A percentile compares a stretch with the other conserved stretches of the same genome.
Evolutionary conservation across 2,797 vertebrate genomes (phyloP).

Genomic region (Sus cebifrons): DNA sequence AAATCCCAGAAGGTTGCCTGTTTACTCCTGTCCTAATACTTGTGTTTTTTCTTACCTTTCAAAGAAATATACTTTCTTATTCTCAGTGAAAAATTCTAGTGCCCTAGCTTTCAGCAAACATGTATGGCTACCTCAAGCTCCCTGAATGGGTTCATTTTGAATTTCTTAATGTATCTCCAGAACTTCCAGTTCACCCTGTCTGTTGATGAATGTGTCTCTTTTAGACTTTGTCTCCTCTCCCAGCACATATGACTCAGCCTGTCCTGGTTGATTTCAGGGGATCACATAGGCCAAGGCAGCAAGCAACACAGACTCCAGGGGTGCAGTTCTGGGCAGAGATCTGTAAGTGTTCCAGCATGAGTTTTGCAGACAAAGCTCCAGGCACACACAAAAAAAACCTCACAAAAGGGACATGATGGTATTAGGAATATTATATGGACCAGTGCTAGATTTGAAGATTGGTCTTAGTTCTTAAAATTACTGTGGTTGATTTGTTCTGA

Average conservation of each 20-base stretch:
- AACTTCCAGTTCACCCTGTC: neutral
- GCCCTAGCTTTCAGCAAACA: neutral
- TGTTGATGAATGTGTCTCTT: neutral
- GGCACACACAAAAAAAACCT: neutral
- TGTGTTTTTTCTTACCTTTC: neutral
- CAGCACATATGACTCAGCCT: neutral
- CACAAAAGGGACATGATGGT: neutral
- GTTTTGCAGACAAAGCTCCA: neutral
- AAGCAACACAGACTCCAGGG: neutral
- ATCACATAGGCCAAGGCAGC: neutral
- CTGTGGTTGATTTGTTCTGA: constrained; percentile 13
- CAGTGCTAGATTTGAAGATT: neutral
- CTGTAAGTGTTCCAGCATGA: neutral
- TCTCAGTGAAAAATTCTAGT: constrained; percentile 15
- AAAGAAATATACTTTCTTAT: neutral
- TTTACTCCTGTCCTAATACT: neutral
- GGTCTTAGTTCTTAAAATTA: neutral
- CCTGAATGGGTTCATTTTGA: neutral
- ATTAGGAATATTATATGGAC: neutral
- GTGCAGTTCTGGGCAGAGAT: neutral
- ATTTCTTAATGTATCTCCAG: neutral
- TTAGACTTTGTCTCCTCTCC: neutral
- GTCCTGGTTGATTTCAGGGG: neutral
- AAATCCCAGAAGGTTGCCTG: neutral
- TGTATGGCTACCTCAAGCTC: neutral